These are phyloP conservation scores for Megalopta genalis DNA, from an alignment of 1,140 invertebrate genomes.

Conservation along the genomic window DNA sequence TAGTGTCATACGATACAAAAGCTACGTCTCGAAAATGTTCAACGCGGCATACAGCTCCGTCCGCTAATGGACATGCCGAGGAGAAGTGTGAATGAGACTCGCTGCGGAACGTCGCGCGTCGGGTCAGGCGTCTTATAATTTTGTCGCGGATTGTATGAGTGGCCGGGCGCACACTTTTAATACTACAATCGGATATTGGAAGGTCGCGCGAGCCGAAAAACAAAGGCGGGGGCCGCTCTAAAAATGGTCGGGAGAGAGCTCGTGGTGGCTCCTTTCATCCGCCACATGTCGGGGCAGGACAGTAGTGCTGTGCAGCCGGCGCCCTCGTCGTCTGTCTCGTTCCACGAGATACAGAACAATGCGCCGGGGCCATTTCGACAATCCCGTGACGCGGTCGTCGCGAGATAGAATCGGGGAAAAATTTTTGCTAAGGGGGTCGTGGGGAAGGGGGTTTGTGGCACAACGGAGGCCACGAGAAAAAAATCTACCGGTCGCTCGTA, in stretches of 20 bases:
- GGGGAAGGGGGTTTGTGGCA: not conserved
- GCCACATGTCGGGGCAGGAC: slow-evolving; percentile 58
- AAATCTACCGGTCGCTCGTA: slow-evolving; percentile 4
- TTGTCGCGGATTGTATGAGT: no score
- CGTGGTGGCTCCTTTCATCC: slow-evolving; percentile 55
- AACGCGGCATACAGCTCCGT: no score
- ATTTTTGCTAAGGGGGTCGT: slow-evolving; percentile 25
- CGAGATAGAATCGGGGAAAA: slow-evolving; percentile 62
- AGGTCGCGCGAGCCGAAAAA: slow-evolving; percentile 45
- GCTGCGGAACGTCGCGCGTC: no score
- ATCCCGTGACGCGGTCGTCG: slow-evolving; percentile 61
- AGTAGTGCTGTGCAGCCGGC: slow-evolving; percentile 46
- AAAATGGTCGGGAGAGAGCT: slow-evolving; percentile 46
- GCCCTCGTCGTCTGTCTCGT: slow-evolving; percentile 48
- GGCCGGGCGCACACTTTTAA: slow-evolving; percentile 13
- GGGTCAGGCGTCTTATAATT: no score
- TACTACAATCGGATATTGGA: slow-evolving; percentile 40
- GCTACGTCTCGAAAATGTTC: no score
- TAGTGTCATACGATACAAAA: no score
- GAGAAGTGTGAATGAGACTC: no score
- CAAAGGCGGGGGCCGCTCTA: slow-evolving; percentile 36
- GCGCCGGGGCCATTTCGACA: slow-evolving; percentile 52
- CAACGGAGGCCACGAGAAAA: slow-evolving; percentile 26
- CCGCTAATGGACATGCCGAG: no score
- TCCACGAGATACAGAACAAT: slow-evolving; percentile 62